Evolutionary conservation across 2,797 vertebrate genomes (phyloP), one percentile per base, ranked within the genome.

Genomic region (Enoplosus armatus): DNA sequence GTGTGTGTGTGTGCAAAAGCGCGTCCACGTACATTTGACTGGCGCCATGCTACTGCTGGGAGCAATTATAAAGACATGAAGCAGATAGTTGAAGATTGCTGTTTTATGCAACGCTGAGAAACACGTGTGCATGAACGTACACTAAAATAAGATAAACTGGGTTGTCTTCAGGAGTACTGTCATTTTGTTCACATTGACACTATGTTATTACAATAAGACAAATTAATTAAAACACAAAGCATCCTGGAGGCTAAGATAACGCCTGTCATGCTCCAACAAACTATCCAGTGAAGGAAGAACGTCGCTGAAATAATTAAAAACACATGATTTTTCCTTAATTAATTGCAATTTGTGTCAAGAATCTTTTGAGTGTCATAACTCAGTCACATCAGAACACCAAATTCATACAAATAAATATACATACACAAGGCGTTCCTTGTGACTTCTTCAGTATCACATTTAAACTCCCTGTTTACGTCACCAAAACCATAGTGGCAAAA

Each of bases 31-130:
- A 66, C 53, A 61, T 84, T 86, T 84, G 91, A 89, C 90, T 93
- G 93, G 92, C 93, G 93, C 92, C 93, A 84, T 24, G 60, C 87
- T 74, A 70, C 90, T 86, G 86, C 93, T 93, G 93, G 92, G 84
- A 93, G 75, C 83, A 92, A 94, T 94, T 93, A 93, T 87, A 90
- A 87, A 90, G 93, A 94, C 90, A 92, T 91, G 75, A 86, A 86
- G 89, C 90, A 93, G 90, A 92, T 86, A 92, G 84, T 47, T 85
- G 75, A 58, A 86, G 84, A 88, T 88, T 76, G 75, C 64, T 26
- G 67, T 82, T 89, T 77, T 85, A 72, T 83, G 71, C 85, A 83
- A 82, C 26, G 3, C 58, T 54, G 73, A 80, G 39, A 81, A 68
- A 86, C 76, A 79, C 54, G 73, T 29, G 20, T n/a, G 43, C 61